Conservation (phyloP, 2,888 invertebrate genomes). For the Ophion slaviceki region DNA sequence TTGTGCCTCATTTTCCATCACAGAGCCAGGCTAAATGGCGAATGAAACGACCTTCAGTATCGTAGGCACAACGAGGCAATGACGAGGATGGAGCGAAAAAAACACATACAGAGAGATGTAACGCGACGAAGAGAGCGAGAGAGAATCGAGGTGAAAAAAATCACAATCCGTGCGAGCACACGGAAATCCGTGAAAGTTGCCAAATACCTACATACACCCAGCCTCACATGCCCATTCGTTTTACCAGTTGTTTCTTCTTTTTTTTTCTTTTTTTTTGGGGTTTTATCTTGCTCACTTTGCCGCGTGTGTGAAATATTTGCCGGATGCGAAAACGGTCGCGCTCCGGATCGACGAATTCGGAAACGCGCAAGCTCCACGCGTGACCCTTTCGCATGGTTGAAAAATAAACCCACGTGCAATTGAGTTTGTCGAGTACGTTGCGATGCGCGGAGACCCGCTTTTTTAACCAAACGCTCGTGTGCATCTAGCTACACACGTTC, state of each 20-base stretch:
- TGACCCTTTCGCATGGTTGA: slow-evolving; percentile 42
- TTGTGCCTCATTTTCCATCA: slow-evolving; percentile 46
- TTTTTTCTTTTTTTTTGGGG: no score
- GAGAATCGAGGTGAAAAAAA: slow-evolving; percentile 45
- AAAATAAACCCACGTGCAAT: slow-evolving; percentile 63
- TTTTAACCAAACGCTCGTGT: slow-evolving; percentile 9
- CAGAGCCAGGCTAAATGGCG: slow-evolving; percentile 39
- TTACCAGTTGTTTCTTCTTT: background rate
- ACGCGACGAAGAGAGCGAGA: background rate
- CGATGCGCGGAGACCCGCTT: slow-evolving; percentile 30
- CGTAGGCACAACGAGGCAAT: slow-evolving; percentile 8
- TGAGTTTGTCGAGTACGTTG: slow-evolving; percentile 62
- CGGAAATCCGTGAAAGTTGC: slow-evolving; percentile 39
- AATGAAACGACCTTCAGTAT: slow-evolving; percentile 30
- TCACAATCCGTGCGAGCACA: slow-evolving; percentile 43
- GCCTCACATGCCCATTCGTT: slow-evolving; percentile 9
- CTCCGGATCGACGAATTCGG: slow-evolving; percentile 55
- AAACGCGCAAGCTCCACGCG: slow-evolving; percentile 31
- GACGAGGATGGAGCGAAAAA: slow-evolving; percentile 3
- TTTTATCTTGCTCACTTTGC: no score
- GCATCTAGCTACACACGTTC: slow-evolving; percentile 23
- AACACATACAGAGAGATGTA: background rate
- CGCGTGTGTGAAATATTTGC: slow-evolving; percentile 58
- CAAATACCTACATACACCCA: slow-evolving; percentile 54
- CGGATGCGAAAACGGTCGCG: slow-evolving; percentile 29